Percentiles rank a stretch among this genome's conserved stretches.
These are phyloP conservation scores for Callocephalon fimbriatum DNA, from an alignment of 2,113 vertebrate genomes.

Conservation along the genomic window DNA sequence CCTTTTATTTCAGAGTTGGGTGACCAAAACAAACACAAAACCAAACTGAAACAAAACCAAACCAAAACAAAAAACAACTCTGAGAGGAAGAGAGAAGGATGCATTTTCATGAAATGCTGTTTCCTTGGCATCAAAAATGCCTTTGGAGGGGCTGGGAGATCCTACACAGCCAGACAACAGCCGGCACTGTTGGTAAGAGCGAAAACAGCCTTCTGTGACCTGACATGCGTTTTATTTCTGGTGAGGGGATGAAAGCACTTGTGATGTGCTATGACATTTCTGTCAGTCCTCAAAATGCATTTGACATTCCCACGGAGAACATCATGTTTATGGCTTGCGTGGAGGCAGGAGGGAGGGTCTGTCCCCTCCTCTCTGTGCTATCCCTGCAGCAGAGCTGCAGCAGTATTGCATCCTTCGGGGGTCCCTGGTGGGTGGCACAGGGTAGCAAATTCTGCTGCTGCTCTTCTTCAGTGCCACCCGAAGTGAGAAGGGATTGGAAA, in stretches of 20 bases:
- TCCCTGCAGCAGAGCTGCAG: background rate
- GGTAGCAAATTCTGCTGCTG: background rate
- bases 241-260: slow-evolving; percentile 28
- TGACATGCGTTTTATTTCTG: slow-evolving; percentile 39
- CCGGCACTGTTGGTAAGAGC: background rate
- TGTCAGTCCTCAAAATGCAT: slow-evolving; percentile 3
- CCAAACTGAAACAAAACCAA: background rate
- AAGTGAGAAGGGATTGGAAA: background rate
- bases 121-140: background rate
- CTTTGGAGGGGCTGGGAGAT: background rate
- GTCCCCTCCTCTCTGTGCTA: background rate
- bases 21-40: background rate
- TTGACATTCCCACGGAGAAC: background rate
- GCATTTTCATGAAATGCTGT: background rate
- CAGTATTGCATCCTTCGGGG: background rate
- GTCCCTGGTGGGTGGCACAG: background rate
- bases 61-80: background rate
- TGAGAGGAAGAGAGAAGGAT: background rate
- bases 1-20: background rate
- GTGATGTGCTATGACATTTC: background rate
- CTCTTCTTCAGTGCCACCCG: background rate
- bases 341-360: background rate
- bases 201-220: slow-evolving; percentile 44
- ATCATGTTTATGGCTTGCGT: accelerated
- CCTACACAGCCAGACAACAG: slow-evolving; percentile 34